Base-by-base conservation (phyloP, 1,140 invertebrate species). In the Papilio helenus region DNA sequence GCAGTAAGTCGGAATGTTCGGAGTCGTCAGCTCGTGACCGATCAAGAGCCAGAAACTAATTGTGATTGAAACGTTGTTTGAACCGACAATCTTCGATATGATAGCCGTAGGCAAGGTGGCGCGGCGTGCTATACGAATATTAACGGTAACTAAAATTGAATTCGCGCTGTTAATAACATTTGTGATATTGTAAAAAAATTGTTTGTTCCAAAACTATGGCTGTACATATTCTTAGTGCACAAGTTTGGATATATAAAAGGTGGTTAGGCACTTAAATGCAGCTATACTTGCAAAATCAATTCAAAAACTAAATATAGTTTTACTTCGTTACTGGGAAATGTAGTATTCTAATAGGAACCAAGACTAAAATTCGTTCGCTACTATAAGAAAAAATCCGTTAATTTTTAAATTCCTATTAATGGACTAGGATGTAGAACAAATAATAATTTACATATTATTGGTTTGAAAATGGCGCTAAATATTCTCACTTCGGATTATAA, bases 21-120 rank as follows among this genome's bases (percentile, higher is more conserved):
- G 81, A 79, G 81, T 90, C 87, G 86, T 88, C 87, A 87, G 79
- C 82, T 90, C 88, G 87, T 90, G 88, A 88, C 86, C 84, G 85
- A 79, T 85, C 79, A 79, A 86, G 82, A 86, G 81, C 81, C 84
- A 85, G 87, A 88, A 87, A 89, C 83, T 88, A 88, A 89, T 88
- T 89, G 88, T 87, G 87, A 84, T 79, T 26, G 79, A 74, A 80
- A 81, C 82, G 83, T 79, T 81, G 81, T 85, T 83, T 80, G 82
- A 79, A 71, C 79, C 83, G 82, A 76, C 79, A 58, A 76, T 51
- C 74, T 77, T 80, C 65, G 72, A 76, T 72, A 72, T 77, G 74
- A 76, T 73, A 68, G 42, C 76, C 77, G 9, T 46, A 73, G 46
- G 78, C 72, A 23, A 26, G 16, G 46, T 4, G 34, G 9, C 71